Evolutionary conservation across 2,888 invertebrate genomes (phyloP).

Genomic region (Tenthredo distinguenda): DNA sequence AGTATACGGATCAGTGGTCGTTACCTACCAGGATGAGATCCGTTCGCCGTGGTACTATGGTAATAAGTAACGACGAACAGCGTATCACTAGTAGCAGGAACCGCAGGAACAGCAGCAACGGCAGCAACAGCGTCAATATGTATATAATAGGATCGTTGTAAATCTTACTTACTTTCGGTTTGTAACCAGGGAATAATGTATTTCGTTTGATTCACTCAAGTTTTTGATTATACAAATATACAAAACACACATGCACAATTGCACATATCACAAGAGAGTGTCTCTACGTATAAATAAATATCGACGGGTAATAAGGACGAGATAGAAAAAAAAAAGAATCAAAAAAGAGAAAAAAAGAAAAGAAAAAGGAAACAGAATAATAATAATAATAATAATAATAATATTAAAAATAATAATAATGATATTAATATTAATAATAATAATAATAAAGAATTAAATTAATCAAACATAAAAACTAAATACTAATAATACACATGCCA

Average conservation of each 20-base stretch:
- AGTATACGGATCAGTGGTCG: background rate
- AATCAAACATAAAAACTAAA: slow-evolving; percentile 62
- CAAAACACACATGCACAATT: slow-evolving; percentile 51
- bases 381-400: slow-evolving; percentile 21
- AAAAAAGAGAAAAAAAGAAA: slow-evolving; percentile 51
- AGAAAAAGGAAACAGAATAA: slow-evolving; percentile 31
- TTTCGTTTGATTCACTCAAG: slow-evolving; percentile 46
- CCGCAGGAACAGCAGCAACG: background rate
- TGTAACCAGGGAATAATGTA: slow-evolving; percentile 43
- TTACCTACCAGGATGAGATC: background rate
- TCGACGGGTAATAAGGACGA: slow-evolving; percentile 48
- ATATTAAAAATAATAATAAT: slow-evolving; percentile 50
- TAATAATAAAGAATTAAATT: slow-evolving; percentile 56
- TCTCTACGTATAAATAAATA: slow-evolving; percentile 44
- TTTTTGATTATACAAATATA: slow-evolving; percentile 53
- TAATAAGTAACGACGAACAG: background rate
- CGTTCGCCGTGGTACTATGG: background rate
- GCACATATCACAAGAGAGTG: slow-evolving; percentile 48
- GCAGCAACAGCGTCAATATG: background rate
- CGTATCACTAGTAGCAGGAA: background rate
- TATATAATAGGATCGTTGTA: slow-evolving; percentile 5
- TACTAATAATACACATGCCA: slow-evolving; percentile 69
- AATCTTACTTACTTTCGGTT: slow-evolving; percentile 6
- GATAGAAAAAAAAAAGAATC: slow-evolving; percentile 51
- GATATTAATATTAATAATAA: slow-evolving; percentile 47